These are phyloP conservation scores for Pomacea canaliculata DNA, from an alignment of 2,888 invertebrate species.

Conservation along the genomic window DNA sequence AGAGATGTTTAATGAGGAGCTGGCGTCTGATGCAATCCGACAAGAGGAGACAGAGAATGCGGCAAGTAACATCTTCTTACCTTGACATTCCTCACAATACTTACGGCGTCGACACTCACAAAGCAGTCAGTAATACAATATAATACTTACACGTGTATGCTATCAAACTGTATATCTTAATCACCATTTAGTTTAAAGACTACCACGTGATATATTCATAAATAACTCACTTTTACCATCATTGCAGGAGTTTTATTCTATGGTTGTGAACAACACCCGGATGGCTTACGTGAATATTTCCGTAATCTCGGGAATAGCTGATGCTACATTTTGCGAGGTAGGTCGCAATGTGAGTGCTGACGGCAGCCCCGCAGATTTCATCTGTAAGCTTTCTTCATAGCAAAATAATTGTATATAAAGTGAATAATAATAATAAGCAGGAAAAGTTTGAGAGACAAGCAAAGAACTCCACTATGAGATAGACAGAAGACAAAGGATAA, in stretches of 20 bases:
- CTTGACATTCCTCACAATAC: background rate
- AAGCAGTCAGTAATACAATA: no score
- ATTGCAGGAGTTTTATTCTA: conserved; percentile 52
- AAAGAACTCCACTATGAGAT: no score
- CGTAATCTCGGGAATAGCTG: conserved; percentile 51
- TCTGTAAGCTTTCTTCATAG: no score
- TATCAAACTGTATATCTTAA: no score
- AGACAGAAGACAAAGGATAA: no score
- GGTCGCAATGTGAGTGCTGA: background rate
- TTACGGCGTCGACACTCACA: no score
- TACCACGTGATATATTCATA: background rate
- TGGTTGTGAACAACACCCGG: conserved; percentile 42
- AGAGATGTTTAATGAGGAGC: conserved; percentile 37
- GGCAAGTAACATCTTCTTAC: conserved; percentile 32
- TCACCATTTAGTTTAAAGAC: no score
- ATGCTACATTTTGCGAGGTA: conserved; percentile 59
- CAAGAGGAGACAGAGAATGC: conserved; percentile 50
- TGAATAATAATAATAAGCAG: no score
- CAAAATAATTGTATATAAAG: no score
- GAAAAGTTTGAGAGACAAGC: no score
- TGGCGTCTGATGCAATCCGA: conserved; percentile 38
- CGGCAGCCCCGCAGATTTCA: no score
- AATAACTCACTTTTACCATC: background rate
- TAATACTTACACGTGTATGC: no score
- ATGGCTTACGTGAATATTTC: conserved; percentile 41